These are phyloP conservation scores for Lithosia quadra DNA, from an alignment of 2,888 invertebrate genomes.

Conservation along the genomic window DNA sequence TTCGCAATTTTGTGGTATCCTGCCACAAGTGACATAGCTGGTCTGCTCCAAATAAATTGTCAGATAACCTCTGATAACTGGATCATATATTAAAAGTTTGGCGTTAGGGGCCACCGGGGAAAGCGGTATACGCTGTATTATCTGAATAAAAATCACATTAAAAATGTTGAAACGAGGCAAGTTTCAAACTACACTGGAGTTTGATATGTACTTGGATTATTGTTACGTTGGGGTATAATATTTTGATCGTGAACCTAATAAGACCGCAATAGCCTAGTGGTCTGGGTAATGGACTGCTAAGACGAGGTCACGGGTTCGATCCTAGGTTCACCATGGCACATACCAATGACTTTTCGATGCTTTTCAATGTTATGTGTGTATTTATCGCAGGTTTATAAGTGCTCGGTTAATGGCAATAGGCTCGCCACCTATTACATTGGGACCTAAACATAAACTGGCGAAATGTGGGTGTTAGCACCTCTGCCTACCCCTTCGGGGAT, in stretches of 20 bases:
- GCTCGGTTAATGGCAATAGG: no score
- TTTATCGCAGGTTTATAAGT: no score
- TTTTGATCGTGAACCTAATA: not conserved
- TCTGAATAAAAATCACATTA: slow-evolving; percentile 55
- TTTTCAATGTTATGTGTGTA: no score
- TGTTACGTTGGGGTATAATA: not conserved
- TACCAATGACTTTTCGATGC: no score
- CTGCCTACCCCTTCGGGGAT: no score
- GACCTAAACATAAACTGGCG: no score
- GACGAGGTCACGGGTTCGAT: no score
- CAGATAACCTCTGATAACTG: slow-evolving; percentile 38
- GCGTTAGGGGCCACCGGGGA: slow-evolving; percentile 23
- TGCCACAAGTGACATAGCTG: slow-evolving; percentile 9
- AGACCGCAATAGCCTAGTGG: no score
- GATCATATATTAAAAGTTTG: slow-evolving; percentile 48
- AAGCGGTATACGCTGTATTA: slow-evolving; percentile 34
- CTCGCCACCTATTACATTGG: no score
- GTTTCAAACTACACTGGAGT: slow-evolving; percentile 42
- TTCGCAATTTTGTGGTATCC: slow-evolving; percentile 6
- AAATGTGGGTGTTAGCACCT: no score
- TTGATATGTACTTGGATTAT: slow-evolving; percentile 33
- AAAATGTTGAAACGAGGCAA: slow-evolving; percentile 43
- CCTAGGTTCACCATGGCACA: no score
- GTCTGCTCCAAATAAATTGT: slow-evolving; percentile 43
- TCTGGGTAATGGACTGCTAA: no score